Evolutionary conservation across 2,113 vertebrate species (phyloP), one percentile per base, ranked within the genome.

Genomic region (Xerus inauris): DNA sequence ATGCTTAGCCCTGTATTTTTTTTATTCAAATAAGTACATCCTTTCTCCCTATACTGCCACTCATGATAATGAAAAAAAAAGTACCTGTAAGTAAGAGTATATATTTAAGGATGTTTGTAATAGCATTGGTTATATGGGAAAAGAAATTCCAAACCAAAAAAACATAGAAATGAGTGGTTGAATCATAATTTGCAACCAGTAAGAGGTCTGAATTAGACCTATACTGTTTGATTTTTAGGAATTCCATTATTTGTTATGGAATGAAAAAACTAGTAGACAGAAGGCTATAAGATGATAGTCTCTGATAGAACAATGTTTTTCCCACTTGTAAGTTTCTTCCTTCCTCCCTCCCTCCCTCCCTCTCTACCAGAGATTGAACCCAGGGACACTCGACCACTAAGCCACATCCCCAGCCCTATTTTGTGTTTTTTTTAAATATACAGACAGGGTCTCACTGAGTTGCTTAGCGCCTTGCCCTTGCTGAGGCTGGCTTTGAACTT

Each of bases 251-350:
- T 16, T 88, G 73, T 64, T 75, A 17, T 76, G 26, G 59, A 76
- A 72, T 73, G 30, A 90, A 65, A 89, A 92, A 91, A 72, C 76
- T 87, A 59, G 87, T 62, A 51, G 40, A 16, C 32, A 87, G 71
- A 86, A 64, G 26, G 80, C 67, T 85, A 0, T 93, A 89, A 93
- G 35, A 51, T 90, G 51, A 47, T 22, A 72, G 0, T 93, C 65
- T 83, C 86, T 92, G 62, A 45, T 86, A 57, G 94, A 95, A 94
- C 35, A 94, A 1, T 93, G 38, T 4, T 28, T 72, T 11, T 85
- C 6, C 13, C 8, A 28, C 6, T 32, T 94, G 3, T 51, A 40
- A 77, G 20, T 92, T 85, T 91, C n/a, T n/a, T n/a, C n/a, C n/a
- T n/a, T n/a, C n/a, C n/a, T n/a, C n/a, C n/a, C n/a, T n/a, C n/a